A percentile compares a stretch with the other conserved stretches of the same genome.
These are phyloP conservation scores for Exaiptasia diaphana DNA, from an alignment of 64 coral and sea anemone species.

Conservation along the genomic window DNA sequence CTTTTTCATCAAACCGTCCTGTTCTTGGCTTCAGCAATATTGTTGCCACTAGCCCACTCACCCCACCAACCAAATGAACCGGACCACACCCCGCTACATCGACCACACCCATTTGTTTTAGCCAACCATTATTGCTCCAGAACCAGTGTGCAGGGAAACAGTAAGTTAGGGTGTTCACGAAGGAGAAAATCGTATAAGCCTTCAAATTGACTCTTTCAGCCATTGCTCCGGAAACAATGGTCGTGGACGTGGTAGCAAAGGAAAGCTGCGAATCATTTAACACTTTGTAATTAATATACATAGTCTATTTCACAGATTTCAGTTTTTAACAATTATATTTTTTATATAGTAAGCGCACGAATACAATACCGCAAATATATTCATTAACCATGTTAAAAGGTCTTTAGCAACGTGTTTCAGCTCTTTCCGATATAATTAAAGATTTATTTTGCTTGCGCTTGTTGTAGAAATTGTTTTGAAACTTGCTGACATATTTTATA, in stretches of 20 bases:
- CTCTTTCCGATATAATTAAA: too few relatives aligned
- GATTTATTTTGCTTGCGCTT: too few relatives aligned
- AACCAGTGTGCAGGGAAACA: conserved; percentile 47
- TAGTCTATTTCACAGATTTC: too few relatives aligned
- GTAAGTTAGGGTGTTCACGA: conserved; percentile 24
- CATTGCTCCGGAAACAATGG: conserved; percentile 50
- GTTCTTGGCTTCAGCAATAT: conserved; percentile 45
- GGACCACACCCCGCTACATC: conserved; percentile 42
- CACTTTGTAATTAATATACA: too few relatives aligned
- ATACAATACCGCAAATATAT: too few relatives aligned
- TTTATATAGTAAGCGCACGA: too few relatives aligned
- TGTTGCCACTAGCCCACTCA: conserved; percentile 64
- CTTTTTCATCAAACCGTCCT: conserved; percentile 34
- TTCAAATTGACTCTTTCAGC: conserved; percentile 42
- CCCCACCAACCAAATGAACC: conserved; percentile 36
- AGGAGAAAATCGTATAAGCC: conserved; percentile 41
- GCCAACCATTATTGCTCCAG: conserved; percentile 27
- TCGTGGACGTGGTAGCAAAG: conserved; percentile 42
- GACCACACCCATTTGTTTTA: conserved; percentile 5
- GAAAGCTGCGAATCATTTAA: too few relatives aligned
- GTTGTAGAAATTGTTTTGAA: too few relatives aligned
- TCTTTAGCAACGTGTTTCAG: too few relatives aligned
- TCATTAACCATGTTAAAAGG: too few relatives aligned
- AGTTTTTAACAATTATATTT: too few relatives aligned
- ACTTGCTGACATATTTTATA: too few relatives aligned